Evolutionary conservation across 2,113 vertebrate genomes (phyloP), one percentile per base, ranked within the genome.

Genomic region (Panthera tigris): DNA sequence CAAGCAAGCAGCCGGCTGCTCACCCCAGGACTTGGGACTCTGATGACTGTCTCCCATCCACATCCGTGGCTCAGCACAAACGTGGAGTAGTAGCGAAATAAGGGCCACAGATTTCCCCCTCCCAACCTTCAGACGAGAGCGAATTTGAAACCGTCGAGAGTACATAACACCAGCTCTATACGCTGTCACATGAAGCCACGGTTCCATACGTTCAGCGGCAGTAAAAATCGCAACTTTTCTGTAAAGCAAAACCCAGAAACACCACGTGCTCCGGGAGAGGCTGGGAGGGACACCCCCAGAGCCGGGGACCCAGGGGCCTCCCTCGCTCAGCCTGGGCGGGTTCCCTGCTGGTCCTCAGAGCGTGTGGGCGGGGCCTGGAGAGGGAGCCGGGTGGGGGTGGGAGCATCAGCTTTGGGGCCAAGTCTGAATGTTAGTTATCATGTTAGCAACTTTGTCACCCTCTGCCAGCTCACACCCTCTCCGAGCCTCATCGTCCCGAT

Each of bases 151-250:
- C 21, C 13, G n/a, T 61, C 39, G 2, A 2, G 48, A 45, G 71
- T 1, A 7, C 39, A 0, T n/a, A 21, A 71, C 29, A 25, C 41
- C 1, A n/a, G 55, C 45, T 50, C 27, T 13, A 4, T 3, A 4
- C 0, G 1, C 33, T 0, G 12, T 29, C 5, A 55, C 55, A 61
- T 0, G 4, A 63, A 92, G 78, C 11, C 78, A 7, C 10, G 0
- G 2, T 14, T 31, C 71, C 45, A 0, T 1, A 19, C 12, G 21
- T 45, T 27, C 66, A 41, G 41, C 1, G 48, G 76, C 55, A 29
- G 12, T 12, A 61, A 82, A 78, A n/a, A 31, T 31, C 0, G 1
- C 52, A 25, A 5, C 31, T 21, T 85, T 48, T 39, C 65, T 74
- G n/a, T 2, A 45, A 68, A 87, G 63, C 55, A 63, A 74, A 57